Base-by-base conservation (phyloP, 1,140 invertebrate species). In the Bursaphelenchus mucronatus region DNA sequence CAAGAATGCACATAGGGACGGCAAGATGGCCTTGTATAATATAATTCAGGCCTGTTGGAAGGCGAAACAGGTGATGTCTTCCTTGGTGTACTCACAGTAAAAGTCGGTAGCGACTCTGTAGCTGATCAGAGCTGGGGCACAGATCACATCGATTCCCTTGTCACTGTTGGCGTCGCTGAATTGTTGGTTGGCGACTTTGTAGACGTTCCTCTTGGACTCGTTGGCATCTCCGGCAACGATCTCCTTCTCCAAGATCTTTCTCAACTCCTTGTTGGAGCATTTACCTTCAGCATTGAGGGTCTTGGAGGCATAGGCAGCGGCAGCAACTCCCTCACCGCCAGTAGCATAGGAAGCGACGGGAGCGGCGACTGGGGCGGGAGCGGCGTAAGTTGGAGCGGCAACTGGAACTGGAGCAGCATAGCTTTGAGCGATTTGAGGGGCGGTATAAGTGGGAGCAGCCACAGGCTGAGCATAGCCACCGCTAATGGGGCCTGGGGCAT, bases 91-190 rank as follows among this genome's bases (percentile, higher is more conserved):
- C 56, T 75, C 73, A 41, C 73, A 75, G 59, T 71, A 75, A 49
- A 79, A 61, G 45, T 75, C 76, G 6, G 73, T 75, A 11, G 73
- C 76, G 45, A 75, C 76, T 43, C 73, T 45, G 62, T 79, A 75
- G 63, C 63, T 67, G 74, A 75, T 69, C 30, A 57, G 43, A 41
- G 43, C 49, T 8, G 65, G 53, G 8, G 73, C 74, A 41, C 73
- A 75, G 51, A 75, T 79, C 56, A 75, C 73, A 55, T 75, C 73
- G 41, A 79, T 56, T 30, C 66, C 66, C 21, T 61, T 58, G 46
- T 52, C 53, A 46, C 41, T 49, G 45, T 67, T 61, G 30, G n/a
- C 51, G 21, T 63, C 59, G 17, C 43, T 46, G 39, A 75, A 67
- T 47, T 70, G 43, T 51, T 65, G 61, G 40, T 74, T 75, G 15